These are phyloP conservation scores for Rhynchotus rufescens DNA, from an alignment of 2,797 vertebrate species.

Conservation along the genomic window DNA sequence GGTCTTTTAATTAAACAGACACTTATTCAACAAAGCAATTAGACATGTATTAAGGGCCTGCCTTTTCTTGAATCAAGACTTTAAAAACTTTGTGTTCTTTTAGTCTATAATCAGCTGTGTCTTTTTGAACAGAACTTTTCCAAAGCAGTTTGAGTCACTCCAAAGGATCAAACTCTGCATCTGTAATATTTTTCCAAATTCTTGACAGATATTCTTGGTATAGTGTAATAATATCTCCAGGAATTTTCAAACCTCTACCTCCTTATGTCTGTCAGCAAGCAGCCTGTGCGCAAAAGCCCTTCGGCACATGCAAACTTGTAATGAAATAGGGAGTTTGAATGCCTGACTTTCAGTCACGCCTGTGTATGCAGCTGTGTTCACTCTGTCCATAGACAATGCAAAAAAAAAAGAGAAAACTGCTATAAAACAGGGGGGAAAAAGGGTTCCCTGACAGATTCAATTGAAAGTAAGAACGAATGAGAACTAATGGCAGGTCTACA, in stretches of 20 bases:
- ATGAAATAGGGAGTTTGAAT: constrained; percentile 18
- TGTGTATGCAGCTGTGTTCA: background rate
- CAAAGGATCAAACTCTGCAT: background rate
- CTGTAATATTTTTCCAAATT: constrained; percentile 50
- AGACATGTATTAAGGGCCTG: background rate
- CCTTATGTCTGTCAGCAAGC: constrained; percentile 61
- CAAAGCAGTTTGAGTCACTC: constrained; percentile 13
- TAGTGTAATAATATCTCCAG: constrained; percentile 69
- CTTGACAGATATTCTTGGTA: constrained; percentile 62
- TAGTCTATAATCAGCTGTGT: background rate
- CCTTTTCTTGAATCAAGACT: background rate
- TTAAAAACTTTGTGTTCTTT: background rate
- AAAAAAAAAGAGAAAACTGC: background rate
- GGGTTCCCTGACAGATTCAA: background rate
- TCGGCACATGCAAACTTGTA: constrained; percentile 13
- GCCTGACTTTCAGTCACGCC: constrained; percentile 3
- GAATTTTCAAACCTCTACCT: constrained; percentile 61
- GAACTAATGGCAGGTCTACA: background rate
- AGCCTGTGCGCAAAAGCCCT: constrained; percentile 45
- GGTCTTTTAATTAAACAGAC: background rate
- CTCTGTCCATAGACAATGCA: background rate
- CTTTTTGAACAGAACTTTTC: constrained; percentile 26
- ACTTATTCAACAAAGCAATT: background rate
- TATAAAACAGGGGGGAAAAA: background rate
- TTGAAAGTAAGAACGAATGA: background rate